phyloP scores from a whole-genome alignment of 92 coral and sea anemone genomes.

The Galaxea fascicularis region DNA sequence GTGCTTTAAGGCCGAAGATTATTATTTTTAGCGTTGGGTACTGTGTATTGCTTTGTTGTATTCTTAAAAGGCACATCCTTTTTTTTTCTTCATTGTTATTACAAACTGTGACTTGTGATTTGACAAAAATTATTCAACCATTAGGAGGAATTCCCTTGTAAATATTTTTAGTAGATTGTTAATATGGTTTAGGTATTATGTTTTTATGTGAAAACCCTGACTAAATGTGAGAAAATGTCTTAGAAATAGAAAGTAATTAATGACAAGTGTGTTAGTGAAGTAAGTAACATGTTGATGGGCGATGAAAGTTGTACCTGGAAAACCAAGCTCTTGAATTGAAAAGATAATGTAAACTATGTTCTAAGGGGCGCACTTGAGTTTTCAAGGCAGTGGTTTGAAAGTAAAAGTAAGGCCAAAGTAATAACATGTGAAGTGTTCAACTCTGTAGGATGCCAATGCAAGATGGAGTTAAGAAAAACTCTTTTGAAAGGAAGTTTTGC shows the following conservation, averaged over 20 bases:
- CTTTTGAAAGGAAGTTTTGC: too few species aligned
- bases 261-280: background rate
- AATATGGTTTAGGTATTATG: slow-evolving; percentile 22
- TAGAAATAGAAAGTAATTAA: background rate
- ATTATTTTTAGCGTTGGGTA: slow-evolving; percentile 6
- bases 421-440: too few species aligned
- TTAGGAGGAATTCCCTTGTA: slow-evolving; percentile 27
- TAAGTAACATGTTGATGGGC: slow-evolving; percentile 5
- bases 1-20: background rate
- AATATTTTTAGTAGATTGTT: slow-evolving; percentile 34
- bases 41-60: background rate
- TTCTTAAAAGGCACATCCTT: slow-evolving; percentile 24
- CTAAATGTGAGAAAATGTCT: background rate
- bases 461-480: too few species aligned
- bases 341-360: background rate
- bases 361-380: too few species aligned
- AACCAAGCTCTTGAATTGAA: slow-evolving; percentile 26
- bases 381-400: background rate
- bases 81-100: slow-evolving; percentile 3
- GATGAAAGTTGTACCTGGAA: background rate
- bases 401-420: background rate
- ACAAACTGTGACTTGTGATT: slow-evolving; percentile 30
- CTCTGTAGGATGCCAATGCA: too few species aligned
- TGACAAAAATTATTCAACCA: slow-evolving; percentile 23
- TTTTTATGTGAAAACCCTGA: background rate